Percentiles rank a stretch among this genome's conserved stretches.
Evolutionary conservation across 1,140 invertebrate species (phyloP).

Genomic region (Thalassaphorura encarpata): DNA sequence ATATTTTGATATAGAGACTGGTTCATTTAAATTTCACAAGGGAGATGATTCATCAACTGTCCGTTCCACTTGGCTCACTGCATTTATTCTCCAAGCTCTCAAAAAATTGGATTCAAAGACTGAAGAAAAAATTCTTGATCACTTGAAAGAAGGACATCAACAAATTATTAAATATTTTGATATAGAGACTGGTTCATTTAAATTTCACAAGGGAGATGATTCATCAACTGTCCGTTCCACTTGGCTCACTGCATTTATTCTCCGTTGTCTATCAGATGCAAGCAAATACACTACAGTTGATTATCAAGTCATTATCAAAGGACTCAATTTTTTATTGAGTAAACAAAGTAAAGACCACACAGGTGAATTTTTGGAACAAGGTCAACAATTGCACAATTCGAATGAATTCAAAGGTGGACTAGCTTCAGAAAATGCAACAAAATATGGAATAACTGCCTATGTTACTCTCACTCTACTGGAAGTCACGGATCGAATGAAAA

Average conservation of each 20-base stretch:
- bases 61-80: conserved; percentile 88
- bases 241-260: too few species aligned
- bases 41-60: not conserved
- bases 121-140: not conserved
- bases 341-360: conserved; percentile 66
- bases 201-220: not conserved
- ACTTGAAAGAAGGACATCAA: not conserved
- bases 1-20: not conserved
- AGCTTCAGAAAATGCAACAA: conserved; percentile 52
- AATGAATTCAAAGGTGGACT: conserved; percentile 64
- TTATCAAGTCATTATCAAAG: conserved; percentile 34
- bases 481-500: not conserved
- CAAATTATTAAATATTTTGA: not conserved
- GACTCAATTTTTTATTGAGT: conserved; percentile 67
- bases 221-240: not conserved
- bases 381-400: conserved; percentile 44
- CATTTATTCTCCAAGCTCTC: conserved; percentile 63
- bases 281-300: not conserved
- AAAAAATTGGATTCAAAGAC: not conserved
- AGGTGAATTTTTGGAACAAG: not conserved
- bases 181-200: not conserved
- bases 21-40: not conserved
- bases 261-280: too few species aligned
- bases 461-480: conserved; percentile 4
- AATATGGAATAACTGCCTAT: conserved; percentile 2